Evolutionary conservation across 2,797 vertebrate species (phyloP).

Genomic region (Trichosurus vulpecula): DNA sequence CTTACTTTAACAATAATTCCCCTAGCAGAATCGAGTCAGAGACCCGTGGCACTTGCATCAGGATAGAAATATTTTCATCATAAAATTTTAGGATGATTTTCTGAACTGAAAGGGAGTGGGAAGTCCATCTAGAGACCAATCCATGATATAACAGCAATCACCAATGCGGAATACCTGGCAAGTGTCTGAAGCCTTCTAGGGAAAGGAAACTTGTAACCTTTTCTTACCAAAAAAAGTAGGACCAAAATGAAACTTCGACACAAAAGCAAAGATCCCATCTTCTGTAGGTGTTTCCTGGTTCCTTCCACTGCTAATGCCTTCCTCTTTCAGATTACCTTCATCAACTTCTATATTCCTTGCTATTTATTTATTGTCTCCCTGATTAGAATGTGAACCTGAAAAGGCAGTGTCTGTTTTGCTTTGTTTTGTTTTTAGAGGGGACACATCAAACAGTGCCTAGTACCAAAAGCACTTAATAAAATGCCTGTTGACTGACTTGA

Average conservation of each 20-base stretch:
- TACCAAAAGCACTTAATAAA: background rate
- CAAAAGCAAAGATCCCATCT: background rate
- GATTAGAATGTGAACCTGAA: background rate
- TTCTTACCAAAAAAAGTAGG: background rate
- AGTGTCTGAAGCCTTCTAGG: background rate
- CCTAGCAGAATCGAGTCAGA: background rate
- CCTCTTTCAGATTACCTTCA: background rate
- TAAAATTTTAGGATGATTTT: background rate
- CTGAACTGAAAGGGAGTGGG: background rate
- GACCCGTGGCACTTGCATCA: slow-evolving; percentile 24
- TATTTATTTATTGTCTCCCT: background rate
- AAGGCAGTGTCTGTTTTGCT: background rate
- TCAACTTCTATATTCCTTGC: background rate
- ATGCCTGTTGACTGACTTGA: background rate
- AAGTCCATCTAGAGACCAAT: background rate
- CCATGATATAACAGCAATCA: background rate
- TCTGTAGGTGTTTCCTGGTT: background rate
- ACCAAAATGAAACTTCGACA: background rate
- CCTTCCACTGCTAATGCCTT: background rate
- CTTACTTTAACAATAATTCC: slow-evolving; percentile 36
- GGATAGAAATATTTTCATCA: slow-evolving; percentile 6
- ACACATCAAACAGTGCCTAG: background rate
- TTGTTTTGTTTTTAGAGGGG: background rate
- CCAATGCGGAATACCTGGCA: background rate
- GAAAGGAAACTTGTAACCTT: background rate